phyloP scores from a whole-genome alignment of 2,113 vertebrate species.

The Gyps fulvus region DNA sequence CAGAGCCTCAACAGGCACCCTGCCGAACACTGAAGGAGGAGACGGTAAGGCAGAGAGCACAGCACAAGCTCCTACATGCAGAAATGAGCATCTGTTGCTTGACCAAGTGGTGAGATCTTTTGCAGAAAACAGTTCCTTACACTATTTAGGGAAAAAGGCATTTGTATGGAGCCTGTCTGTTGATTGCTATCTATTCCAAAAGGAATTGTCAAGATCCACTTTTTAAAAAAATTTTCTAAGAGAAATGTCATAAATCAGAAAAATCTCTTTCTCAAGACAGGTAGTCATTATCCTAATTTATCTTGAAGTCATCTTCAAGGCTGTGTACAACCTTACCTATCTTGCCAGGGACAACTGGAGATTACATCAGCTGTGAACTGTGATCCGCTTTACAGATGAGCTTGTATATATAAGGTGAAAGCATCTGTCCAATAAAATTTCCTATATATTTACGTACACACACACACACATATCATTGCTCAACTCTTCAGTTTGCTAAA shows the following conservation, averaged over 20 bases:
- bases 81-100: not conserved
- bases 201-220: not conserved
- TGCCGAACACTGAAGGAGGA: not conserved
- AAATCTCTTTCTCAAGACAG: not conserved
- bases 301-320: not conserved
- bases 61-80: not conserved
- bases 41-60: not conserved
- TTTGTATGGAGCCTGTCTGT: not conserved
- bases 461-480: not conserved
- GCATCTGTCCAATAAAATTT: not conserved
- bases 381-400: not conserved
- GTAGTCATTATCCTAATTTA: not conserved
- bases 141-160: not conserved
- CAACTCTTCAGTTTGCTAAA: not conserved
- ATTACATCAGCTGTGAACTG: not conserved
- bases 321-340: not conserved
- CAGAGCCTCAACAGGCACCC: not conserved
- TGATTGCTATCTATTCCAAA: not conserved
- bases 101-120: not conserved
- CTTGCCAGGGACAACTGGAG: not conserved
- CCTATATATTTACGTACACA: not conserved
- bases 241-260: not conserved
- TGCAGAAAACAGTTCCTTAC: not conserved
- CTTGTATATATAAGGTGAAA: not conserved
- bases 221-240: not conserved